Percentiles rank a stretch among this genome's conserved stretches.
phyloP scores from a whole-genome alignment of 2,888 invertebrate species.

The Microctonus brassicae region DNA sequence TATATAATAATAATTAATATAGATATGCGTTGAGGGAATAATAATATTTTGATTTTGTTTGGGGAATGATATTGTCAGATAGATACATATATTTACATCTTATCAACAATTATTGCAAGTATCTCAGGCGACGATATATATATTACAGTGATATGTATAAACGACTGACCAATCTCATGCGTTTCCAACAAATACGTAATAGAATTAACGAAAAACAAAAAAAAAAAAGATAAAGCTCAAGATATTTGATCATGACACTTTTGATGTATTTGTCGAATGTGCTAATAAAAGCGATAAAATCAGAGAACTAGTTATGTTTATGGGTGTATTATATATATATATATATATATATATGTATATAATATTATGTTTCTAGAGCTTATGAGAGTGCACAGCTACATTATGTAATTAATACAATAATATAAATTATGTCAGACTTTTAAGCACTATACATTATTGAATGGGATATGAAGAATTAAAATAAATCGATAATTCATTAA shows the following conservation, averaged over 20 bases:
- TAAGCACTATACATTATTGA: neutral
- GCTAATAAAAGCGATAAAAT: neutral
- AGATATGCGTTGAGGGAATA: neutral
- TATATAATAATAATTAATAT: too few species aligned
- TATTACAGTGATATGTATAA: neutral
- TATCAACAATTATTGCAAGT: neutral
- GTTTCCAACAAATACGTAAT: neutral
- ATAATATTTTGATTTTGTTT: neutral
- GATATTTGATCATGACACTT: neutral
- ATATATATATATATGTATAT: neutral
- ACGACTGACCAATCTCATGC: neutral
- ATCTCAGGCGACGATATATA: neutral
- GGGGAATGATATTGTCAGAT: neutral
- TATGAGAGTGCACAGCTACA: neutral
- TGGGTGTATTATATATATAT: neutral
- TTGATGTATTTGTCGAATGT: neutral
- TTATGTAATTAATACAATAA: neutral
- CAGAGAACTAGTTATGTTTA: neutral
- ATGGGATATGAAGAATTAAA: neutral
- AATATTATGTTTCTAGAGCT: neutral
- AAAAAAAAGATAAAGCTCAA: neutral
- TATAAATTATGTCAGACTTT: neutral
- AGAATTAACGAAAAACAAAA: too few species aligned
- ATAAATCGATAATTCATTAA: neutral
- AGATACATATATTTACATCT: neutral